Conservation (phyloP, 2,113 vertebrate species). For the Grammomys dolichurus region DNA sequence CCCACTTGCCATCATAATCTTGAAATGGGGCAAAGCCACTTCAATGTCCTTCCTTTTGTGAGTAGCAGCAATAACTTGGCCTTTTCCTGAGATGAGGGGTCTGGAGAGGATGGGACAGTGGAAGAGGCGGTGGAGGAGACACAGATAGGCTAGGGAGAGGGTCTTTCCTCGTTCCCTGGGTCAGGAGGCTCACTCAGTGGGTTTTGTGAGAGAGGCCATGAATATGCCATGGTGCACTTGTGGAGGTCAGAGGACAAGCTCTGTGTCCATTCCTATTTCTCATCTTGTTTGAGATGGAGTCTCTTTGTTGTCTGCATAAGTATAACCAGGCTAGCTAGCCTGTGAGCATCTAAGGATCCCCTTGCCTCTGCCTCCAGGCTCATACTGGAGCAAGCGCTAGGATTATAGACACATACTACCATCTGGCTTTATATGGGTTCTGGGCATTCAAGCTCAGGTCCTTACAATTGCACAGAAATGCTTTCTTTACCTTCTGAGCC, state of each 20-base stretch:
- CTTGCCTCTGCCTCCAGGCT: not conserved
- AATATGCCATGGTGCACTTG: not conserved
- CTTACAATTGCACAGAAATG: not conserved
- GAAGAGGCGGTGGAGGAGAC: not conserved
- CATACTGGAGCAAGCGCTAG: not conserved
- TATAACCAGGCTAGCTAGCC: not conserved
- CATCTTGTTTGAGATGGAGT: not conserved
- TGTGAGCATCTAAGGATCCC: not conserved
- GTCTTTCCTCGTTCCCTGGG: too few species aligned
- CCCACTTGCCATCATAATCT: not conserved
- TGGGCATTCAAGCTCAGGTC: not conserved
- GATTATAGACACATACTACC: not conserved
- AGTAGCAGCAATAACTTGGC: not conserved
- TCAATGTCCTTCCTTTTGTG: not conserved
- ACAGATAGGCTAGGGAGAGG: not conserved
- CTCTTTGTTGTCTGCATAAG: not conserved
- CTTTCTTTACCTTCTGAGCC: rapidly evolving
- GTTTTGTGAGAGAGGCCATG: not conserved
- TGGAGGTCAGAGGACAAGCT: not conserved
- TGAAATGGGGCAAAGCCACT: rapidly evolving
- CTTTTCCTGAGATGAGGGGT: not conserved
- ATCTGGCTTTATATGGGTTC: not conserved
- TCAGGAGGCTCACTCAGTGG: not conserved
- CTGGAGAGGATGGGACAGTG: too few species aligned
- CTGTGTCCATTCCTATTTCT: not conserved